Evolutionary conservation across 2,113 vertebrate species (phyloP), one percentile per base, ranked within the genome.

Genomic region (Heterotilapia buettikoferi): DNA sequence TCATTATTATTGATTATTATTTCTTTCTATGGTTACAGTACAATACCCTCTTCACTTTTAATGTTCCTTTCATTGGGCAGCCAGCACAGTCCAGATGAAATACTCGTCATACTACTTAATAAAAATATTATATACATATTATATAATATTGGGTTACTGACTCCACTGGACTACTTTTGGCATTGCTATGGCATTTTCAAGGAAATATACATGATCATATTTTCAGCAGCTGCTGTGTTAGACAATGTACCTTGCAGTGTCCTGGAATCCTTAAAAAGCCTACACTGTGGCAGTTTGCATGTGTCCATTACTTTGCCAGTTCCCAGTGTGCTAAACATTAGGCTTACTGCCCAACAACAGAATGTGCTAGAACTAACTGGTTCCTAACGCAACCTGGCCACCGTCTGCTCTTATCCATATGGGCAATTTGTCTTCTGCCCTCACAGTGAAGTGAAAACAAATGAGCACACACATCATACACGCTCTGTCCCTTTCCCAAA

Each of bases 391-490:
- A 95, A 93, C 89, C 88, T 92, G 92, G 87, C 76, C 88, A 82
- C 92, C 82, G 87, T 91, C 92, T 93, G 90, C 87, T 92, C 88
- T 91, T 92, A 94, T 89, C 91, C 92, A 93, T 90, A 88, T 87
- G 89, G 87, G 54, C 84, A 88, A 89, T 91, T 92, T 91, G 87
- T 93, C 84, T 88, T 91, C 84, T 21, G 21, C 38, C 82, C 76
- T 83, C 50, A 66, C 73, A 82, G 26, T 61, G 76, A 88, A 88
- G 45, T 79, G 40, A 86, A 88, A 82, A 90, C 76, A 90, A 86
- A 90, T 10, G 21, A 43, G 43, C 29, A n/a, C 21, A 53, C 40
- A 40, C 43, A 66, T 21, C 40, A 86, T 13, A 19, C 6, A 45
- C 4, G 14, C 31, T 86, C 59, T 47, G 24, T 12, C 57, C 8